A percentile compares a stretch with the other conserved stretches of the same genome.
Conservation (phyloP, 2,113 vertebrate species). For the Maccullochella peelii region DNA sequence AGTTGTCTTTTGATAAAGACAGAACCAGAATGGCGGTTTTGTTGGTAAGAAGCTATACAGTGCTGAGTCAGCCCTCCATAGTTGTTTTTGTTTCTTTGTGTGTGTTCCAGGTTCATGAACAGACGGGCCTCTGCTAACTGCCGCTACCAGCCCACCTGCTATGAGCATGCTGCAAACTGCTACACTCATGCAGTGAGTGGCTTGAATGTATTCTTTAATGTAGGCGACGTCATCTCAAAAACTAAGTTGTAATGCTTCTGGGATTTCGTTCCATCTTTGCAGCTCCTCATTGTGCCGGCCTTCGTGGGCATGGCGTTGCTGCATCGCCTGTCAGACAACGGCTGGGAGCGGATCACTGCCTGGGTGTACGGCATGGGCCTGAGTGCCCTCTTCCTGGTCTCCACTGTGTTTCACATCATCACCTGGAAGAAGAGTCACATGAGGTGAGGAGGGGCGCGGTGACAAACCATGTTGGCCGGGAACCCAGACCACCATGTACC, state of each 20-base stretch:
- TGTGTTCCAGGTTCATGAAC: slow-evolving; percentile 96
- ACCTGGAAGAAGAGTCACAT: slow-evolving; percentile 99
- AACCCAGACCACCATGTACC: not conserved
- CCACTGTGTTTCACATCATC: slow-evolving; percentile 95
- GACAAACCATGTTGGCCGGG: not conserved
- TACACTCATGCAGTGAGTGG: slow-evolving; percentile 96
- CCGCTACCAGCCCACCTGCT: slow-evolving; percentile 97
- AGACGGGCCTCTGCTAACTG: slow-evolving; percentile 93
- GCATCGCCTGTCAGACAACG: slow-evolving; percentile 90
- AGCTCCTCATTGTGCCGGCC: slow-evolving; percentile 91
- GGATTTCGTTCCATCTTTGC: not conserved
- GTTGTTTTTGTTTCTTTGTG: not conserved
- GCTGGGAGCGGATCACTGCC: slow-evolving; percentile 95
- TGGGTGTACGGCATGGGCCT: slow-evolving; percentile 97
- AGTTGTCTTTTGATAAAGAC: not conserved
- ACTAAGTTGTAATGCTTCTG: rapidly evolving
- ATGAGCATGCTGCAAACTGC: slow-evolving; percentile 98
- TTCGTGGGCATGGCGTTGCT: slow-evolving; percentile 93
- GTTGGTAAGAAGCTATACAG: not conserved
- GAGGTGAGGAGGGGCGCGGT: slow-evolving; percentile 82
- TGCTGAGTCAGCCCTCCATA: too few species aligned
- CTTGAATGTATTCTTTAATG: not conserved
- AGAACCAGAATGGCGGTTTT: not conserved
- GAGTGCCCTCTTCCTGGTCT: slow-evolving; percentile 95
- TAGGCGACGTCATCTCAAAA: rapidly evolving